Base-by-base conservation (phyloP, 2,113 vertebrate genomes). In the Lontra canadensis region DNA sequence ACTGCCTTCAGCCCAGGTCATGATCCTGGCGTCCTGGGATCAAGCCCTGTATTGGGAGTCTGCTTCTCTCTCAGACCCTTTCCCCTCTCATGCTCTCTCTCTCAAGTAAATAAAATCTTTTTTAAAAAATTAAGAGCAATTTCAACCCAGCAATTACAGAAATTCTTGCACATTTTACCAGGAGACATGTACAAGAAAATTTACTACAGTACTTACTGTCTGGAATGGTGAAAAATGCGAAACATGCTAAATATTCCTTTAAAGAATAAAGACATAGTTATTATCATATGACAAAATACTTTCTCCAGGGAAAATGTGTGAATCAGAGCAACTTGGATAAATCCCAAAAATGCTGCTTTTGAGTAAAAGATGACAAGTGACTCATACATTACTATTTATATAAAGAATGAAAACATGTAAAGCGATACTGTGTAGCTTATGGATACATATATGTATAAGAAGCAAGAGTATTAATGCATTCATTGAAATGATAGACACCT, bases 201-300 rank as follows among this genome's bases (percentile, higher is more conserved):
- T 88, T 61, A 81, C 84, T 61, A 59, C 23, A 94, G 2, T 94
- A 52, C 44, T 90, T 94, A 52, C 44, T 90, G 23, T 88, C 79
- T 82, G 2, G 47, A 81, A 69, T 67, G 57, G 57, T 94, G 42
- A 90, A 80, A 95, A 97, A 86, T 65, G 21, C 81, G 95, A 95
- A 92, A 63, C 11, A 49, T 93, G 39, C 79, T 81, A 83, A 87
- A 55, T 96, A 39, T 69, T 74, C 42, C 55, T 90, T 65, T 85
- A 80, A 61, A 84, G 80, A 83, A 88, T 73, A 79, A 90, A 85
- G 69, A 88, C 69, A 52, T 80, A 52, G 49, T 69, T 96, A 80
- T 94, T 95, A 95, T 95, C 55, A 86, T n/a, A 47, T 82, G 89
- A 79, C 39, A 86, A 14, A 61, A 81, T 81, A 47, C 63, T 97